Evolutionary conservation across 2,888 invertebrate species (phyloP).

Genomic region (Lycaena phlaeas): DNA sequence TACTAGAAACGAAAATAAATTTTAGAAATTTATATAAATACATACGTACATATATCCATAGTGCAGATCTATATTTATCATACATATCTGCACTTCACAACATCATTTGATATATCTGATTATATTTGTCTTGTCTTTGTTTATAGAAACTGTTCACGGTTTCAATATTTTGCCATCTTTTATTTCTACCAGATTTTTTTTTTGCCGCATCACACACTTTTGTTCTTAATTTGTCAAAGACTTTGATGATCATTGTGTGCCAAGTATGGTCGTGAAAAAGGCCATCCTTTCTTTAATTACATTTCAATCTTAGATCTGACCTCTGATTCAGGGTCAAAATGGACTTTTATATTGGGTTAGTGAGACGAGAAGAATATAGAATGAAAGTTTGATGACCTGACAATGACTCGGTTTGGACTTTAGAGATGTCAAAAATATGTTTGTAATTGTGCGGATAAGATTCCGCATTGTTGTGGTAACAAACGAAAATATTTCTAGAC

Average conservation of each 20-base stretch:
- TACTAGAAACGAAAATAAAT: no score
- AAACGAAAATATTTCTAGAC: neutral
- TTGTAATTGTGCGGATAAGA: neutral
- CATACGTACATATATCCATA: no score
- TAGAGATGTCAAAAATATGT: neutral
- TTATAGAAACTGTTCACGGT: no score
- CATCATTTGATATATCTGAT: no score
- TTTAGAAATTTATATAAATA: no score
- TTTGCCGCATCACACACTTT: slow-evolving; percentile 1
- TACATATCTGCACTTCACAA: no score
- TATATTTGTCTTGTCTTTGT: no score
- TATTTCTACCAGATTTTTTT: slow-evolving; percentile 11
- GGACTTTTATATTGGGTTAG: neutral
- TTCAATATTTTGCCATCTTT: neutral
- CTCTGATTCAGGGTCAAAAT: neutral
- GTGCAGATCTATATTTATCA: no score
- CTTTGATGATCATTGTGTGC: neutral
- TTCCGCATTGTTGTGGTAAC: neutral
- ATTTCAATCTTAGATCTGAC: neutral
- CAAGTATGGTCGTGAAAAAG: neutral
- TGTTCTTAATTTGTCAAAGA: neutral
- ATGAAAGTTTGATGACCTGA: neutral
- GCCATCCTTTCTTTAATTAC: neutral
- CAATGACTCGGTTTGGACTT: neutral
- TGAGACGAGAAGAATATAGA: neutral